Evolutionary conservation across 2,888 invertebrate species (phyloP), one percentile per base, ranked within the genome.

Genomic region (Geotrupes spiniger): DNA sequence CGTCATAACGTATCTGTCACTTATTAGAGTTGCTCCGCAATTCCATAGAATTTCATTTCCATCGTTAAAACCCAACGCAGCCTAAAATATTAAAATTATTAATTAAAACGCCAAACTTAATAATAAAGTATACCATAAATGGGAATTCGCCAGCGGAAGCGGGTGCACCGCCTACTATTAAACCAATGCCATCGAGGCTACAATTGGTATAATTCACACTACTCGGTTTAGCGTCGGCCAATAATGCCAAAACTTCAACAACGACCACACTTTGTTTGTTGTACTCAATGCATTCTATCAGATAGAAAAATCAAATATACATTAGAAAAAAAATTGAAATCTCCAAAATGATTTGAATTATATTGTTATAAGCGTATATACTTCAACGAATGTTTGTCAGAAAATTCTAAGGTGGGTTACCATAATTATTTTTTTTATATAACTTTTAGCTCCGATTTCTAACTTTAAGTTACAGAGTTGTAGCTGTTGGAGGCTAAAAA

Each of bases 271-370:
- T 66, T 1, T 73, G 39, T 1, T 74, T 68, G 38, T 76, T 77
- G 64, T 81, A 82, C 63, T 78, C 77, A 6, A 76, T 72, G 54
- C 82, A 83, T 76, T 81, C 82, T 83, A 39, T 3, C 66, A 71
- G 41, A 16, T 46, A 40, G 46, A 25, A 39, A 39, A 1, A 8
- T n/a, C 14, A 11, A 1, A 21, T n/a, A n/a, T n/a, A n/a, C n/a
- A n/a, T n/a, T n/a, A n/a, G n/a, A n/a, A n/a, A n/a, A n/a, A n/a
- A n/a, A n/a, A n/a, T n/a, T n/a, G n/a, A n/a, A n/a, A n/a, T n/a
- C n/a, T n/a, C n/a, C n/a, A n/a, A n/a, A n/a, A n/a, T n/a, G n/a
- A n/a, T n/a, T n/a, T n/a, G n/a, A n/a, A n/a, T n/a, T n/a, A n/a
- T n/a, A n/a, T n/a, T n/a, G n/a, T n/a, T n/a, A n/a, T n/a, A n/a